Percentiles rank a stretch among this genome's conserved stretches.
Conservation (phyloP, 1,140 invertebrate genomes). For the Papilio dardanus region DNA sequence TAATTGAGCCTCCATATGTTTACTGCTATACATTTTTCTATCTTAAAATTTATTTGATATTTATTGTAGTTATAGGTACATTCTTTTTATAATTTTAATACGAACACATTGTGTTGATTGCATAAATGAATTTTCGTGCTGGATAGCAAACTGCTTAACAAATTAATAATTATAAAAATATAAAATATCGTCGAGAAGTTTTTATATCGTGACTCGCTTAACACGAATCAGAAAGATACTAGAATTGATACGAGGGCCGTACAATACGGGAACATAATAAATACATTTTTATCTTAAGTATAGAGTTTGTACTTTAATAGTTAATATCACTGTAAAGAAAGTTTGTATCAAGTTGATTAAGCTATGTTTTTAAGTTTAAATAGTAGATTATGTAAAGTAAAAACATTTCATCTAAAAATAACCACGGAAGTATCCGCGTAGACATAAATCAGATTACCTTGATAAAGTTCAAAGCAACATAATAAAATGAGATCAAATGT, state of each 20-base stretch:
- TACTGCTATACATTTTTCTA: too few species aligned
- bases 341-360: not conserved
- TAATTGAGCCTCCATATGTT: too few species aligned
- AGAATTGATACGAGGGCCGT: too few species aligned
- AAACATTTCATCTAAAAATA: slow-evolving; percentile 1
- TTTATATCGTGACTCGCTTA: not conserved
- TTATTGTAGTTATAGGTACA: too few species aligned
- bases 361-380: not conserved
- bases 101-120: not conserved
- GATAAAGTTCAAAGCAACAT: slow-evolving; percentile 10
- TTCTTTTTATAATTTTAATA: not conserved
- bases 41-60: too few species aligned
- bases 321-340: too few species aligned
- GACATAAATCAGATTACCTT: slow-evolving; percentile 1
- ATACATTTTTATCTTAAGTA: too few species aligned
- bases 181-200: not conserved
- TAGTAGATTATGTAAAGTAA: not conserved
- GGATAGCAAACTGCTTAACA: not conserved
- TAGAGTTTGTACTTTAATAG: too few species aligned
- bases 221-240: too few species aligned
- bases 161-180: not conserved
- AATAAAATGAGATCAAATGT: slow-evolving; percentile 16
- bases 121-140: not conserved
- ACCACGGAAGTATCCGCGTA: not conserved
- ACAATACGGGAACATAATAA: too few species aligned